Evolutionary conservation across 2,888 invertebrate genomes (phyloP), one percentile per base, ranked within the genome.

Genomic region (Apoderus coryli): DNA sequence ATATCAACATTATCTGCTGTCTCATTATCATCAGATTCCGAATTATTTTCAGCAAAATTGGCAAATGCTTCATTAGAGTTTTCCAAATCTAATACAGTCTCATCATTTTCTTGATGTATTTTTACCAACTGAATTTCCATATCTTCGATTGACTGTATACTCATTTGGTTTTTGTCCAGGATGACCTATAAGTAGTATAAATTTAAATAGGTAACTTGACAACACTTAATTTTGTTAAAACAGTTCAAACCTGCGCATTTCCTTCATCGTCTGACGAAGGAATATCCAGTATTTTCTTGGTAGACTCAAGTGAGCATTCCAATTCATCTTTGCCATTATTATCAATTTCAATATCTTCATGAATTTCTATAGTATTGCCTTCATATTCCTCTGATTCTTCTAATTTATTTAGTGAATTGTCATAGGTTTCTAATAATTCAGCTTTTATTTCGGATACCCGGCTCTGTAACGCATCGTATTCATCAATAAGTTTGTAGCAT

Each of bases 401-500:
- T 31, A 50, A 52, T 22, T 49, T 52, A 3, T 59, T 41, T 4
- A 63, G 29, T 10, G 41, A 37, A 26, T 33, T 37, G 22, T 33
- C 61, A 43, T 66, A 69, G 42, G 59, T 64, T n/a, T 51, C 54
- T 16, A 57, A 50, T n/a, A 72, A 48, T 42, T 69, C 67, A 25
- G 50, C 42, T 43, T 64, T 69, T 6, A 70, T 55, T 43, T 67
- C 63, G 4, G 51, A 46, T 33, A 67, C 31, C 51, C 65, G 44
- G 12, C 52, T 56, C 47, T 69, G 63, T 23, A 72, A 49, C 31
- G 65, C 65, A 36, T 75, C 73, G 40, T 69, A 67, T 54, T 78
- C 76, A 11, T 65, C 58, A 27, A 73, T 64, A 4, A 65, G 47
- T 46, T 69, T 69, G 41, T 63, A 68, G 49, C 80, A 81, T 43